Conservation (phyloP, 2,797 vertebrate species). For the Coreius guichenoti region DNA sequence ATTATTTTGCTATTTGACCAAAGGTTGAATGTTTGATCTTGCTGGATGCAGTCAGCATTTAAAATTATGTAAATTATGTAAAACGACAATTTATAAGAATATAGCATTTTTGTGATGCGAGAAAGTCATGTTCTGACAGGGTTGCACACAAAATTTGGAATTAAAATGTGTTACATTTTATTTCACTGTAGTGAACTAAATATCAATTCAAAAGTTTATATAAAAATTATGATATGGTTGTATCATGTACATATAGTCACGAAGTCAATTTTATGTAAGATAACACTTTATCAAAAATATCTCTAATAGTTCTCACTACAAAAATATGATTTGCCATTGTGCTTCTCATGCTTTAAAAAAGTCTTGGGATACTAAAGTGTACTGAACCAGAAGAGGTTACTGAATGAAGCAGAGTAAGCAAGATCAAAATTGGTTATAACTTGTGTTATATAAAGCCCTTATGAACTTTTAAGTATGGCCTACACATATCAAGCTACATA, state of each 20-base stretch:
- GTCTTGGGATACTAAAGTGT: background rate
- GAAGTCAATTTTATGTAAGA: background rate
- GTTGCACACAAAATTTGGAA: background rate
- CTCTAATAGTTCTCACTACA: background rate
- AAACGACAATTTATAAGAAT: background rate
- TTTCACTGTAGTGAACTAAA: background rate
- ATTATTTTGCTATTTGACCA: too few species aligned
- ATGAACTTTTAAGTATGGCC: background rate
- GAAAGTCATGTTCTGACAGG: background rate
- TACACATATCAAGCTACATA: background rate
- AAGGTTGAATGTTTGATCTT: background rate
- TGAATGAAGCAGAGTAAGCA: background rate
- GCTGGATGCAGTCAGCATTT: background rate
- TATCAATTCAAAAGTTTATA: background rate
- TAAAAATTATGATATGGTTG: background rate
- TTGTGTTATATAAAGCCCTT: background rate
- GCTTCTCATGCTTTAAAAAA: background rate
- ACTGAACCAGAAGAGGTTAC: background rate
- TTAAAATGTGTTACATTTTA: background rate
- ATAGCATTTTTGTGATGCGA: background rate
- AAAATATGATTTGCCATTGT: background rate
- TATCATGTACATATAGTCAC: background rate
- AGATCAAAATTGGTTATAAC: background rate
- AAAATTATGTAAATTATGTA: background rate
- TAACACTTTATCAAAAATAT: background rate